Evolutionary conservation across 2,797 vertebrate genomes (phyloP).

Genomic region (Lophotriccus pileatus): DNA sequence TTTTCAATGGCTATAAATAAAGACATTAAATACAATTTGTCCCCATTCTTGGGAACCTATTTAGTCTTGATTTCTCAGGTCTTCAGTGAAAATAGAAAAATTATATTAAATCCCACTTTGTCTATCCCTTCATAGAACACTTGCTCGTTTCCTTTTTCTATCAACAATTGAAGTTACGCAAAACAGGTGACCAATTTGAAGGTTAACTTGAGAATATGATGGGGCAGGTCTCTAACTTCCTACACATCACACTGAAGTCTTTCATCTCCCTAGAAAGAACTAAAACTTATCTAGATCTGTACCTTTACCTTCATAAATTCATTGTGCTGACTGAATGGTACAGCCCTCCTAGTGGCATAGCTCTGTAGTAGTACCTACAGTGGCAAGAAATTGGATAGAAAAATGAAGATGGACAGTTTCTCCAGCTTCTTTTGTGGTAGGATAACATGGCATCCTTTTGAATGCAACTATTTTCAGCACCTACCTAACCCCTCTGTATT

Average conservation of each 20-base stretch:
- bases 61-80: background rate
- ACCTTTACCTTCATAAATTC: background rate
- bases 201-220: background rate
- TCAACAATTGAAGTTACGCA: background rate
- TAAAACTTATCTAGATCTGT: background rate
- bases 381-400: background rate
- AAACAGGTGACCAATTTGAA: background rate
- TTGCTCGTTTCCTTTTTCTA: background rate
- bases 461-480: background rate
- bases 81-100: background rate
- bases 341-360: background rate
- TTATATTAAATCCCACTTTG: background rate
- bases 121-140: background rate
- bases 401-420: background rate
- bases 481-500: background rate
- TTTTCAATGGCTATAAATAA: background rate
- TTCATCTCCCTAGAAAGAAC: background rate
- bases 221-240: background rate
- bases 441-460: background rate
- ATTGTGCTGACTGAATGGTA: background rate
- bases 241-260: background rate
- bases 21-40: background rate
- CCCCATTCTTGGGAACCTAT: background rate
- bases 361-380: background rate
- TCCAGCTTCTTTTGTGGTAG: background rate